Evolutionary conservation across 2,113 vertebrate genomes (phyloP).

Genomic region (Sprattus sprattus): DNA sequence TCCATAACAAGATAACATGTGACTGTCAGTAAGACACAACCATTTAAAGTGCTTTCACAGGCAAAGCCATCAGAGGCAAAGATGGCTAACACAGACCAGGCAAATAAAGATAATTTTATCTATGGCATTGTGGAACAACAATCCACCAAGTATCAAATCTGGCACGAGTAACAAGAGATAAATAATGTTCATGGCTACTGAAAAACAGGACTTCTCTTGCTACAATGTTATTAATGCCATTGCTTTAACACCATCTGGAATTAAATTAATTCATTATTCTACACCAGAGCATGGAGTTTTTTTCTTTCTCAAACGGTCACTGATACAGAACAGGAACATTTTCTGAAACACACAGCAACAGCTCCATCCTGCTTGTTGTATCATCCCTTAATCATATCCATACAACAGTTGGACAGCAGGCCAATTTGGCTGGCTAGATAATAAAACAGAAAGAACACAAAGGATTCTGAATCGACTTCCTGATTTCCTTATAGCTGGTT

Average conservation of each 20-base stretch:
- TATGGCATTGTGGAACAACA: constrained; percentile 7
- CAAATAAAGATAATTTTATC: constrained; percentile 17
- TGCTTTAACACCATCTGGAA: background rate
- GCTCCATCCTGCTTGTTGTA: background rate
- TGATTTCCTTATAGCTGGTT: background rate
- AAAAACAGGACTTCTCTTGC: background rate
- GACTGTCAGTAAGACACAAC: background rate
- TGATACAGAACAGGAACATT: background rate
- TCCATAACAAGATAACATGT: background rate
- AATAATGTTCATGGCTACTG: background rate
- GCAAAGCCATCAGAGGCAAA: constrained; percentile 24
- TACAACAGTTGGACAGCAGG: background rate
- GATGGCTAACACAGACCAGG: constrained; percentile 9
- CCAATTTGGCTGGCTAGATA: background rate
- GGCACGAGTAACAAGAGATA: background rate
- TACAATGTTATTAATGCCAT: background rate
- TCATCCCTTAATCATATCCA: background rate
- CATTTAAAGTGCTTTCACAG: constrained; percentile 47
- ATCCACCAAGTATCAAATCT: background rate
- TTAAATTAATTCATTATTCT: background rate
- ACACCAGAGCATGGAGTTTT: background rate
- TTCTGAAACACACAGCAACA: background rate
- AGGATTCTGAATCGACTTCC: background rate
- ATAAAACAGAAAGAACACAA: background rate
- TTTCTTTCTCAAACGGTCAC: background rate